Evolutionary conservation across 2,888 invertebrate species (phyloP).

Genomic region (Dolomedes plantarius): DNA sequence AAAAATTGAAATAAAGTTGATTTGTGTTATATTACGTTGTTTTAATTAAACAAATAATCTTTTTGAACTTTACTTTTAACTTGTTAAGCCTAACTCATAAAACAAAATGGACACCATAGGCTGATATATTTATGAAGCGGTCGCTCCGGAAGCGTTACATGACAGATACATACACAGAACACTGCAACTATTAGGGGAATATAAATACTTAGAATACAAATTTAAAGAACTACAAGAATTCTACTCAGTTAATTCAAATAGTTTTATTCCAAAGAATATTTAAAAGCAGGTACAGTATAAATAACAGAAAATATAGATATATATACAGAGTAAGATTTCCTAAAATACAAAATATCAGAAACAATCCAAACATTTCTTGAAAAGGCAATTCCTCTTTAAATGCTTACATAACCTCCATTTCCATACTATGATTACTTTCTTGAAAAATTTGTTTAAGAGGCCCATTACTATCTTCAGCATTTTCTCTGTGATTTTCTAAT

Average conservation of each 20-base stretch:
- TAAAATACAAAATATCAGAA: not conserved
- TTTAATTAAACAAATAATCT: too few species aligned
- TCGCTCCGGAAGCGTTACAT: too few species aligned
- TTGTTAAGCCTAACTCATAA: too few species aligned
- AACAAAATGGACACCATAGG: too few species aligned
- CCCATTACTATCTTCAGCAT: conserved; percentile 65
- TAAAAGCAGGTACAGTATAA: not conserved
- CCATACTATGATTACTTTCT: conserved; percentile 69
- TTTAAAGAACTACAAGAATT: too few species aligned
- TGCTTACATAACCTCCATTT: conserved; percentile 60
- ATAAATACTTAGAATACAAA: too few species aligned
- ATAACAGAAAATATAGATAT: conserved; percentile 9
- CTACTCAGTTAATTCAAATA: not conserved
- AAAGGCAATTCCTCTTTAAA: not conserved
- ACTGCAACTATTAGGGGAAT: too few species aligned
- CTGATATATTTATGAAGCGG: too few species aligned
- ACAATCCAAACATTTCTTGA: not conserved
- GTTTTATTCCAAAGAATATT: not conserved
- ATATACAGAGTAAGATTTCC: not conserved
- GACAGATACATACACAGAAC: too few species aligned
- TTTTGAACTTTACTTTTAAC: too few species aligned
- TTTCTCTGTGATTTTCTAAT: conserved; percentile 31
- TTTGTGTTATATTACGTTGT: too few species aligned
- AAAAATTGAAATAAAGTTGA: too few species aligned
- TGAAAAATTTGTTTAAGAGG: conserved; percentile 65